Conservation (phyloP, 2,113 vertebrate species). For the Corvus hawaiiensis region DNA sequence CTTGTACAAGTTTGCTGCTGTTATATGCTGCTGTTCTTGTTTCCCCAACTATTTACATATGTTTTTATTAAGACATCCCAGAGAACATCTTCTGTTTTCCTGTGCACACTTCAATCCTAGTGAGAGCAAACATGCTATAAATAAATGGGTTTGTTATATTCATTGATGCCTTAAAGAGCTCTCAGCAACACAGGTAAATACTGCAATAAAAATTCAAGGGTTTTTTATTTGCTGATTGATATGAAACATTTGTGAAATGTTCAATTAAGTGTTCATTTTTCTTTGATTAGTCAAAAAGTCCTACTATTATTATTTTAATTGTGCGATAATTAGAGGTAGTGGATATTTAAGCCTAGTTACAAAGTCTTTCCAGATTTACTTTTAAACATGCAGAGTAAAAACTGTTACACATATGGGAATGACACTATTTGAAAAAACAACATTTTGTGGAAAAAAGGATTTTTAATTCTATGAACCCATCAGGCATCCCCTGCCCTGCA, state of each 20-base stretch:
- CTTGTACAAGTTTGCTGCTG: not conserved
- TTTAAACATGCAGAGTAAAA: not conserved
- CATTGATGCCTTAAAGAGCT: not conserved
- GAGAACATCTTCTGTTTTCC: not conserved
- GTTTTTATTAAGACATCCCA: not conserved
- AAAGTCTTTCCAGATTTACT: not conserved
- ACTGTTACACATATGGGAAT: not conserved
- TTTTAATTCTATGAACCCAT: not conserved
- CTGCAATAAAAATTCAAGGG: not conserved
- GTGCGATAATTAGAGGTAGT: not conserved
- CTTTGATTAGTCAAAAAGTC: not conserved
- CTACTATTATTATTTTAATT: not conserved
- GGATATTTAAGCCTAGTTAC: not conserved
- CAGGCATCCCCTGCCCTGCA: not conserved
- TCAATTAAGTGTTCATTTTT: constrained; percentile 4
- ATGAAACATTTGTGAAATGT: not conserved
- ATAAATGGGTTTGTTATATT: not conserved
- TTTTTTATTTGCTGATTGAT: constrained; percentile 9
- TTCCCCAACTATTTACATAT: constrained; percentile 7
- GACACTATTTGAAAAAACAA: not conserved
- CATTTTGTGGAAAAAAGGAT: not conserved
- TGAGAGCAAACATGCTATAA: not conserved
- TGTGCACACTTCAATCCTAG: not conserved
- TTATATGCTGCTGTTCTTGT: not conserved
- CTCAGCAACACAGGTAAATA: not conserved